Evolutionary conservation across 2,888 invertebrate species (phyloP).

Genomic region (Tinea trinotella): DNA sequence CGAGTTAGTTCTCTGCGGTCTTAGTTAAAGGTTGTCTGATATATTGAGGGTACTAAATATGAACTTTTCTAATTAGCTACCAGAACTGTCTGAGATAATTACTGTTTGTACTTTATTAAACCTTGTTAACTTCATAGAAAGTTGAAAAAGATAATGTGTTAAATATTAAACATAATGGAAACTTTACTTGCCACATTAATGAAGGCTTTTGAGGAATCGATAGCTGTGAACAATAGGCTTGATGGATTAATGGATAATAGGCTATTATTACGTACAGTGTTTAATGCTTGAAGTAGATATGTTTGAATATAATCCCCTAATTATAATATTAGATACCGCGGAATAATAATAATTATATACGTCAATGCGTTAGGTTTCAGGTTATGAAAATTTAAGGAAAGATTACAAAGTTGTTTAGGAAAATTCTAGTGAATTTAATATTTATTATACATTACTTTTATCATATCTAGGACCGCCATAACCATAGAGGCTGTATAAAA

Average conservation of each 20-base stretch:
- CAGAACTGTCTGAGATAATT: conserved; percentile 19
- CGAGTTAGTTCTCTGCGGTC: too few species aligned
- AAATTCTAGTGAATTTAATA: too few species aligned
- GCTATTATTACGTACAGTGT: background rate
- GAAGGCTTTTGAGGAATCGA: background rate
- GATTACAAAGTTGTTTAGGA: too few species aligned
- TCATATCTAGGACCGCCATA: too few species aligned
- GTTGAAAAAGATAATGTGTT: conserved; percentile 11
- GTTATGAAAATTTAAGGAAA: too few species aligned
- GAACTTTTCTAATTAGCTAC: conserved; percentile 21
- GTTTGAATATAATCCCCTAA: background rate
- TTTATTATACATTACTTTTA: too few species aligned
- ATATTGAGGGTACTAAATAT: conserved; percentile 4
- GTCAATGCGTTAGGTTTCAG: too few species aligned
- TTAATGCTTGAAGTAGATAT: background rate
- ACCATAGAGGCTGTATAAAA: too few species aligned
- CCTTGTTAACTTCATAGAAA: conserved; percentile 20
- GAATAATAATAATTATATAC: background rate
- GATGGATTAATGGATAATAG: background rate
- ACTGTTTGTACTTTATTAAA: conserved; percentile 18
- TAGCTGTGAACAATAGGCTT: background rate
- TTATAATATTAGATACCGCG: background rate
- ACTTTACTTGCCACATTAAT: background rate
- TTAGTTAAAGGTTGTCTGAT: conserved; percentile 15
- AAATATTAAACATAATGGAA: conserved; percentile 1